Conservation (phyloP, 2,797 vertebrate genomes). For the Coregonus suidteri region DNA sequence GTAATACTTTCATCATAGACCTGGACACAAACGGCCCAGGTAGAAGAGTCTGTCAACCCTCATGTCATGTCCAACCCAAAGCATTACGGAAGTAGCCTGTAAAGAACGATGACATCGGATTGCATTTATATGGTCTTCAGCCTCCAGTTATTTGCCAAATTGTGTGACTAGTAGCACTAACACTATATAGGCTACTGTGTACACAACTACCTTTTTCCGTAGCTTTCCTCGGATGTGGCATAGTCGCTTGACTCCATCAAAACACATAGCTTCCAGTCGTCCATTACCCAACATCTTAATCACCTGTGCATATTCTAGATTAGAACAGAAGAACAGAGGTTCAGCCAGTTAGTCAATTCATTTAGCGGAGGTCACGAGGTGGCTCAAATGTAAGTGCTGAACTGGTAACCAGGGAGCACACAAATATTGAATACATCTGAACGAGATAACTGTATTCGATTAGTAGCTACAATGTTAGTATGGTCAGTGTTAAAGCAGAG, state of each 20-base stretch:
- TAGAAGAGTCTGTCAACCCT: not conserved
- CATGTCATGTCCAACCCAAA: not conserved
- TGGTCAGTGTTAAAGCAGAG: not conserved
- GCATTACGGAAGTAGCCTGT: not conserved
- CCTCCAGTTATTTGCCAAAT: not conserved
- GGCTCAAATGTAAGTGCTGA: not conserved
- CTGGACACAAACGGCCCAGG: constrained; percentile 72
- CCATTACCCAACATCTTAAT: constrained; percentile 99
- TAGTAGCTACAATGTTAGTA: no score
- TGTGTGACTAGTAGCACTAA: not conserved
- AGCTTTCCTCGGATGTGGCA: constrained; percentile 99
- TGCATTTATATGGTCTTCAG: not conserved
- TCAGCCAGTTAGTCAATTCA: not conserved
- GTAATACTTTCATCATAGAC: constrained; percentile 39
- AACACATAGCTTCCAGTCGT: constrained; percentile 97
- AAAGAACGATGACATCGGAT: not conserved
- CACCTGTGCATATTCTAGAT: constrained; percentile 95
- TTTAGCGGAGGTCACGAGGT: not conserved
- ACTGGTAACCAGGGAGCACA: no score
- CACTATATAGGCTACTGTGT: not conserved
- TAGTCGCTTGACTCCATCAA: constrained; percentile 96
- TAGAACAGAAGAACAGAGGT: not conserved
- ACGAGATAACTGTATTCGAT: no score
- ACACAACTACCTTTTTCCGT: constrained; percentile 91
- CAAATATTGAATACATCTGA: no score